These are phyloP conservation scores for Hypotaenidia okinawae DNA, from an alignment of 2,797 vertebrate species.

Conservation along the genomic window DNA sequence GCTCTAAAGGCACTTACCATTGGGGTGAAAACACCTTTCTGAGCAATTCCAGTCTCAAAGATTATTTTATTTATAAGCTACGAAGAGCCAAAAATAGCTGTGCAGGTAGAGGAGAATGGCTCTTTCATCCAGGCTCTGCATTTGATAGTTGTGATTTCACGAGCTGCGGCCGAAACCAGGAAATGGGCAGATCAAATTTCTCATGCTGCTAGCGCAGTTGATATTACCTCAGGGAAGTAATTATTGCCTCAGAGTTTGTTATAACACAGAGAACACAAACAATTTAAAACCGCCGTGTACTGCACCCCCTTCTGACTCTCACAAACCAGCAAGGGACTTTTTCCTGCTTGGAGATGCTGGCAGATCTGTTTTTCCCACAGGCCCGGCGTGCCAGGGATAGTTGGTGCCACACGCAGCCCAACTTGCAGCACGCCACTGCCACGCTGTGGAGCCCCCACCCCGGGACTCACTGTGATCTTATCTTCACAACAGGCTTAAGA, in stretches of 20 bases:
- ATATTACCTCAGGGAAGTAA: constrained; percentile 49
- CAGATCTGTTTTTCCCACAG: background rate
- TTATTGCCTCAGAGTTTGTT: constrained; percentile 33
- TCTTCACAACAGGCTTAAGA: background rate
- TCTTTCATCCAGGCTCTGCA: constrained; percentile 2
- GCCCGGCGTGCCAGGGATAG: background rate
- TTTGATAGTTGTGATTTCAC: constrained; percentile 23
- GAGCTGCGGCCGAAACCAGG: constrained; percentile 40
- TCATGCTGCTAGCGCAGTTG: constrained; percentile 9
- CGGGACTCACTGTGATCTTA: background rate
- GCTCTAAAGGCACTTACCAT: background rate
- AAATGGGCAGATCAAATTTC: constrained; percentile 32
- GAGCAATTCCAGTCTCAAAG: background rate
- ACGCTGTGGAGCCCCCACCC: rapidly evolving
- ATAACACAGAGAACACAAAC: background rate
- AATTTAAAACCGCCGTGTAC: background rate
- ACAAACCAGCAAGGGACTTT: background rate
- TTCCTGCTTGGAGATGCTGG: background rate
- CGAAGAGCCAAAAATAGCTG: background rate
- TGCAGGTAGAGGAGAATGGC: constrained; percentile 11
- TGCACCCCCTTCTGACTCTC: background rate
- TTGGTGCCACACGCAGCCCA: background rate
- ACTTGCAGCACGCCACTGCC: background rate
- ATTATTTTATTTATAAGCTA: background rate
- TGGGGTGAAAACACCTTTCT: background rate